Evolutionary conservation across 2,797 vertebrate genomes (phyloP).

Genomic region (Neopelma chrysocephalum): DNA sequence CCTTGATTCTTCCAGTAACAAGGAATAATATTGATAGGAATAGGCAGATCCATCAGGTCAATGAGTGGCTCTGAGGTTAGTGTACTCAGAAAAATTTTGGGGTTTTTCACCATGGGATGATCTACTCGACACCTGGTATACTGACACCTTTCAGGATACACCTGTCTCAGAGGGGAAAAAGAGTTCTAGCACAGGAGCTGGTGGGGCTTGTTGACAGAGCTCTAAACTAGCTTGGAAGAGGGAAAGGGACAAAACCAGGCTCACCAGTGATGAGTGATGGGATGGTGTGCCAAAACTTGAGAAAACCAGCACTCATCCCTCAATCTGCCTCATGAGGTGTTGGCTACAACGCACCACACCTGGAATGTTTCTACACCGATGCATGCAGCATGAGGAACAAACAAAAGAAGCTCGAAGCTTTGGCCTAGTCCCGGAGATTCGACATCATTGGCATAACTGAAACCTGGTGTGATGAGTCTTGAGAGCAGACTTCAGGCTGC

Average conservation of each 20-base stretch:
- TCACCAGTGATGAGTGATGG: neutral
- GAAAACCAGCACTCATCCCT: neutral
- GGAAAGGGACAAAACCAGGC: neutral
- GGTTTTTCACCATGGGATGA: neutral
- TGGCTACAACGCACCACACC: neutral
- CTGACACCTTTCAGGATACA: neutral
- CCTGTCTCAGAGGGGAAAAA: neutral
- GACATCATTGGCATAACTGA: neutral
- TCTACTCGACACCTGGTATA: neutral
- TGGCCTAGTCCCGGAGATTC: neutral
- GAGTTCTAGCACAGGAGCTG: neutral
- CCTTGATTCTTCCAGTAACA: neutral
- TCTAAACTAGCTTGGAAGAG: neutral
- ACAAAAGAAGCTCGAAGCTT: too few species aligned
- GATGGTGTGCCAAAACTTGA: neutral
- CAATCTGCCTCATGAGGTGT: neutral
- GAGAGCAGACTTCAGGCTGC: neutral
- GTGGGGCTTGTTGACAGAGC: neutral
- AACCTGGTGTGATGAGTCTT: neutral
- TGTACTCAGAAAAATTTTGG: neutral
- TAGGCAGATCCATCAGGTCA: neutral
- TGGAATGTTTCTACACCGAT: neutral
- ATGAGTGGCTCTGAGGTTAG: neutral
- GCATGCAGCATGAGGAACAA: neutral
- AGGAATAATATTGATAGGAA: neutral